phyloP scores from a whole-genome alignment of 2,888 invertebrate genomes.

The Nowickia ferox region DNA sequence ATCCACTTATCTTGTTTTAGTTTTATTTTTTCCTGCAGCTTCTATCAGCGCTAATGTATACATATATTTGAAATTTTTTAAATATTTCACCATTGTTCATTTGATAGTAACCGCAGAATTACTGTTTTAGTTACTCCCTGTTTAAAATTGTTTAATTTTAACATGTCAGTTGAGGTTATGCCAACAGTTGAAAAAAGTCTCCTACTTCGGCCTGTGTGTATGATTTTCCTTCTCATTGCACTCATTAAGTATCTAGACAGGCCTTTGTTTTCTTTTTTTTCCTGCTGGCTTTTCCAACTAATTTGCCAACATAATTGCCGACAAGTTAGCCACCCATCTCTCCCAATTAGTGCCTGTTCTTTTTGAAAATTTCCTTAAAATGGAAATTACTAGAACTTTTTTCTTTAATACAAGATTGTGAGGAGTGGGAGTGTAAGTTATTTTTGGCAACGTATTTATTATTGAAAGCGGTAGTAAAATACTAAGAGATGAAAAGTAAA shows the following conservation, averaged over 20 bases:
- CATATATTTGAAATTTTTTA: too few species aligned
- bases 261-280: slow-evolving; percentile 31
- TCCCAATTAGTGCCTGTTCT: slow-evolving; percentile 17
- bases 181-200: slow-evolving; percentile 46
- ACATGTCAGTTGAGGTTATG: slow-evolving; percentile 42
- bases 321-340: slow-evolving; percentile 40
- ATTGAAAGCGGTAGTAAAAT: slow-evolving; percentile 49
- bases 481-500: not conserved
- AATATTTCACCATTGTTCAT: too few species aligned
- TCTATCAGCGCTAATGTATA: too few species aligned
- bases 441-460: slow-evolving; percentile 62
- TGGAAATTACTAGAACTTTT: slow-evolving; percentile 41
- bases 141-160: slow-evolving; percentile 11
- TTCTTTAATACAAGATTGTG: slow-evolving; percentile 5
- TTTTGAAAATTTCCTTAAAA: slow-evolving; percentile 41
- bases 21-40: too few species aligned
- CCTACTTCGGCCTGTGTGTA: slow-evolving; percentile 1
- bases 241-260: slow-evolving; percentile 45
- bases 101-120: not conserved
- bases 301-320: slow-evolving; percentile 52
- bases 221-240: not conserved
- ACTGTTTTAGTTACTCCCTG: slow-evolving; percentile 33
- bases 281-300: slow-evolving; percentile 34
- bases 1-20: too few species aligned
- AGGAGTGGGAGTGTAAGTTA: slow-evolving; percentile 22